Evolutionary conservation across 2,113 vertebrate species (phyloP).

Genomic region (Pterocles orientalis): DNA sequence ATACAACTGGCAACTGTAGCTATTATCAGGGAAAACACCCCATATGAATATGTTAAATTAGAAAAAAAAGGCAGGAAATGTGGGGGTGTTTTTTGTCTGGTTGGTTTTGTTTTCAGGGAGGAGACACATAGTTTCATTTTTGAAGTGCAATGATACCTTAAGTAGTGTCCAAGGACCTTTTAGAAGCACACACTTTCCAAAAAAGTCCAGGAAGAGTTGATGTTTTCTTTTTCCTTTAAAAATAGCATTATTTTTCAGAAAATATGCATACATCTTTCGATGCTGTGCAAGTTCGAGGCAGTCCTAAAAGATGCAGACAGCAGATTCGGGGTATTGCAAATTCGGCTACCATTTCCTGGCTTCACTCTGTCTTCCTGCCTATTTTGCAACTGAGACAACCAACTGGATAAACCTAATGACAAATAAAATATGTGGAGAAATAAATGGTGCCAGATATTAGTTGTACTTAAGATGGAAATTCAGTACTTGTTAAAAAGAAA

Average conservation of each 20-base stretch:
- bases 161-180: not conserved
- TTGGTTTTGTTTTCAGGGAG: not conserved
- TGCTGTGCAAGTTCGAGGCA: not conserved
- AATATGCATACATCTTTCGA: not conserved
- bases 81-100: accelerated
- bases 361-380: not conserved
- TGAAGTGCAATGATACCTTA: not conserved
- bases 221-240: not conserved
- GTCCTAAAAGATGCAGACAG: not conserved
- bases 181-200: not conserved
- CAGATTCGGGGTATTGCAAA: not conserved
- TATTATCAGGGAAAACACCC: not conserved
- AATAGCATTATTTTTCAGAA: not conserved
- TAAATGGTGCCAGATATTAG: not conserved
- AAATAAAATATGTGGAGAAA: not conserved
- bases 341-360: not conserved
- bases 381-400: not conserved
- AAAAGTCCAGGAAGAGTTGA: not conserved
- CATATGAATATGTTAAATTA: accelerated
- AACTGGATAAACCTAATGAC: not conserved
- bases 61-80: not conserved
- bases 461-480: not conserved
- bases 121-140: accelerated
- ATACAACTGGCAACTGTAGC: not conserved
- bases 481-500: not conserved